phyloP scores from a whole-genome alignment of 2,113 vertebrate genomes.

The Pogonocichla stellata region DNA sequence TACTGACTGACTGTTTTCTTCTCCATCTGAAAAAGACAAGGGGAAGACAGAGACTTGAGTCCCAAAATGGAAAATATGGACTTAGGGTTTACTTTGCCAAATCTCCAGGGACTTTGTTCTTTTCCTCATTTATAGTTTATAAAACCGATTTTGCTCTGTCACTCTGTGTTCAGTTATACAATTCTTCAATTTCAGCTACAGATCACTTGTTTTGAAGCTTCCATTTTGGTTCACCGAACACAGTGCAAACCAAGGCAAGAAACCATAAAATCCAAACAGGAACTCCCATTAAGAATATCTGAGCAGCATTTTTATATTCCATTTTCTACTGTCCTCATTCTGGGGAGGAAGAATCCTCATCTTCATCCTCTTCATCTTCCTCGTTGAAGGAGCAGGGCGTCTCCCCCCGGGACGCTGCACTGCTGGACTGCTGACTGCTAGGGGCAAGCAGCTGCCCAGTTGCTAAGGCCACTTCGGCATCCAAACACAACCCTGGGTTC shows the following conservation, averaged over 20 bases:
- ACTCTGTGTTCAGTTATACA: not conserved
- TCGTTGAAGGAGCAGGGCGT: slow-evolving; percentile 86
- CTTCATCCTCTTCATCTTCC: slow-evolving; percentile 82
- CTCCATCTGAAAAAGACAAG: not conserved
- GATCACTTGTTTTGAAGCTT: slow-evolving; percentile 27
- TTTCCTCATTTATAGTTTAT: not conserved
- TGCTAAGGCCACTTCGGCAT: slow-evolving; percentile 81
- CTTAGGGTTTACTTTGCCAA: not conserved
- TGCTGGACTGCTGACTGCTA: slow-evolving; percentile 79
- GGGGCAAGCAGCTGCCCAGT: slow-evolving; percentile 70
- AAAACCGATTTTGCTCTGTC: not conserved
- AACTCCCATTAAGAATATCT: slow-evolving; percentile 56
- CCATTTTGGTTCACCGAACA: slow-evolving; percentile 37
- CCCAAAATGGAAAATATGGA: not conserved
- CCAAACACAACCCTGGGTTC: slow-evolving; percentile 72
- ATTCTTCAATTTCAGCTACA: not conserved
- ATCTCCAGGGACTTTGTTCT: not conserved
- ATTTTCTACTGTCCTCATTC: slow-evolving; percentile 74
- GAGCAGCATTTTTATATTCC: slow-evolving; percentile 30
- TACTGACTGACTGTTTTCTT: not conserved
- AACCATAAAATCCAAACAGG: slow-evolving; percentile 59
- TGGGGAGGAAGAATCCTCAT: slow-evolving; percentile 80
- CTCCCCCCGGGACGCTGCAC: slow-evolving; percentile 78
- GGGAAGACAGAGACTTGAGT: not conserved
- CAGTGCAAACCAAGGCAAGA: slow-evolving; percentile 68